These are phyloP conservation scores for Hydroisotoma schaefferi DNA, from an alignment of 2,888 invertebrate genomes.

Conservation along the genomic window DNA sequence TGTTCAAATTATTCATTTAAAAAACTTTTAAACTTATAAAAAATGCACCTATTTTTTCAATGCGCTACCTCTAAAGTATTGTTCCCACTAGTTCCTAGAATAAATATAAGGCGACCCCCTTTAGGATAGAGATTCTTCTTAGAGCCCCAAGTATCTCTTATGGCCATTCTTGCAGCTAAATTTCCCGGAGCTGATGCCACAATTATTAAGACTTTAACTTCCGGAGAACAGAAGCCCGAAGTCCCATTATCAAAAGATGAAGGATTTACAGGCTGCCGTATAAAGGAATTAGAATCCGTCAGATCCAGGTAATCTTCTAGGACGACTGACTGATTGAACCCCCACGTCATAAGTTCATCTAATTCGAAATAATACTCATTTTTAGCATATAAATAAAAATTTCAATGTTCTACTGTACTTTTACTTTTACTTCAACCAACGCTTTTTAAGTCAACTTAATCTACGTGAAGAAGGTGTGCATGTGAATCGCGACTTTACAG, in stretches of 20 bases:
- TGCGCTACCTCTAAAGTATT: constrained; percentile 55
- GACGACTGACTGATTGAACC: constrained; percentile 41
- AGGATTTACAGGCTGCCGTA: constrained; percentile 33
- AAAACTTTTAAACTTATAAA: too few species aligned
- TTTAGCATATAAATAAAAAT: too few species aligned
- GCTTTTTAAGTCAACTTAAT: too few species aligned
- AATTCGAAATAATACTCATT: too few species aligned
- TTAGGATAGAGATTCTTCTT: constrained; percentile 52
- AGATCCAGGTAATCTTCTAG: constrained; percentile 45
- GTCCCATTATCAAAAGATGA: constrained; percentile 15
- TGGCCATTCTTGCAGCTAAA: constrained; percentile 59
- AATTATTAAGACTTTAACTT: constrained; percentile 42
- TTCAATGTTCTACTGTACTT: too few species aligned
- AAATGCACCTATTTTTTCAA: too few species aligned
- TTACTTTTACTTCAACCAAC: too few species aligned
- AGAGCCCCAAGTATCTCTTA: constrained; percentile 67
- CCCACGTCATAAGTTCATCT: constrained; percentile 48
- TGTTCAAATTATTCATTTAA: too few species aligned
- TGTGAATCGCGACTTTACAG: too few species aligned
- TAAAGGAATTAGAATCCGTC: constrained; percentile 34
- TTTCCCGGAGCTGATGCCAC: constrained; percentile 43
- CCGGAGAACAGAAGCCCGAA: constrained; percentile 37
- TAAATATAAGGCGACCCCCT: constrained; percentile 56
- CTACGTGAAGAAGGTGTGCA: too few species aligned
- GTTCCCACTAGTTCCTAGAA: constrained; percentile 62